Evolutionary conservation across 2,797 vertebrate genomes (phyloP).

Genomic region (Streptopelia turtur): DNA sequence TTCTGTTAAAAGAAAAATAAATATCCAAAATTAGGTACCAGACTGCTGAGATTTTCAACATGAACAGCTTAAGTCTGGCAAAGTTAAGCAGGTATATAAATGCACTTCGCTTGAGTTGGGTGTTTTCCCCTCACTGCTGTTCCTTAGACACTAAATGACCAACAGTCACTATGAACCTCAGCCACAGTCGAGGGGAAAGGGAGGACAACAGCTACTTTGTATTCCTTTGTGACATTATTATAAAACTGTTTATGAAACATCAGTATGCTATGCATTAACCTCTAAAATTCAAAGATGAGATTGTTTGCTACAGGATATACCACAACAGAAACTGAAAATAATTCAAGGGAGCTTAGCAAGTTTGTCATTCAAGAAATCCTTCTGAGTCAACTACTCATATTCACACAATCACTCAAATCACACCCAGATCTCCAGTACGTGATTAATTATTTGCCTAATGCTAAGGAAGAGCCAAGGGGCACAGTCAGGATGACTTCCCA

Average conservation of each 20-base stretch:
- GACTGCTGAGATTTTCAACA: neutral
- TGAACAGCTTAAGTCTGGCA: neutral
- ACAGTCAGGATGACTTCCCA: neutral
- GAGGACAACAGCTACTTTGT: neutral
- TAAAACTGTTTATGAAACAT: neutral
- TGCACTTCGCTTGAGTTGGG: neutral
- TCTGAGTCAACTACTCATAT: neutral
- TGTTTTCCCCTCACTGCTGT: neutral
- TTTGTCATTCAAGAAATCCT: neutral
- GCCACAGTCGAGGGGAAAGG: neutral
- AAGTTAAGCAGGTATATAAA: neutral
- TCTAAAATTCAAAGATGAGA: neutral
- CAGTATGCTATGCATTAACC: fast-evolving
- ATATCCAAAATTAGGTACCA: neutral
- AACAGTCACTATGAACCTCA: neutral
- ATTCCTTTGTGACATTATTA: neutral
- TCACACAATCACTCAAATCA: neutral
- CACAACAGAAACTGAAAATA: neutral
- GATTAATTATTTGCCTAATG: neutral
- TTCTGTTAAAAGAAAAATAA: neutral
- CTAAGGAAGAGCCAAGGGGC: neutral
- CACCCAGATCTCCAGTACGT: fast-evolving
- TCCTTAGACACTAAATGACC: neutral
- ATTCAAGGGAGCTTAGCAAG: neutral
- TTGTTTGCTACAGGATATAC: neutral